Evolutionary conservation across 2,888 invertebrate species (phyloP).

Genomic region (Polydrusus pterygomalis): DNA sequence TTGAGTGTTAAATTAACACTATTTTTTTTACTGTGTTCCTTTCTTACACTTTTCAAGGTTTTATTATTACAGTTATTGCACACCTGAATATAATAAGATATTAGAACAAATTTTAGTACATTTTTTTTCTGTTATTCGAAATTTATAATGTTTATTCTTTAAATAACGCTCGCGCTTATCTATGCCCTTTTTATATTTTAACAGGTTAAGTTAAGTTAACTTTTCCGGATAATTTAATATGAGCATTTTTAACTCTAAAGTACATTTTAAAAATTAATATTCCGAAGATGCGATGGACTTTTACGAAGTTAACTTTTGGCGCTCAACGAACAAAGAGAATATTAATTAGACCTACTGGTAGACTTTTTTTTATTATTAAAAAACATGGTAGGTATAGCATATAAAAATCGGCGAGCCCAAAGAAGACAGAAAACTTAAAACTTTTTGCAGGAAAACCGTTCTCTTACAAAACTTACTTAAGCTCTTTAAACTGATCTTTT

Average conservation of each 20-base stretch:
- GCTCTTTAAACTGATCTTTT: too few species aligned
- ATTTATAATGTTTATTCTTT: too few species aligned
- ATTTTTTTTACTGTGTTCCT: too few species aligned
- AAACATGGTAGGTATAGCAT: not conserved
- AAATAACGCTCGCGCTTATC: too few species aligned
- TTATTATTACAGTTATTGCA: too few species aligned
- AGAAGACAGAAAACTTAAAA: not conserved
- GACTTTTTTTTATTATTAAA: constrained; percentile 7
- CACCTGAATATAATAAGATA: too few species aligned
- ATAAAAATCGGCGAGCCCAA: not conserved
- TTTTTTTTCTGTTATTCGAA: too few species aligned
- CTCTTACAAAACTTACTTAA: not conserved
- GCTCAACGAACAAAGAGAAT: constrained; percentile 13
- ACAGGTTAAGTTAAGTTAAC: too few species aligned
- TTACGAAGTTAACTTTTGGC: not conserved
- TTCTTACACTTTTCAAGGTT: too few species aligned
- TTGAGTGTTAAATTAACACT: too few species aligned
- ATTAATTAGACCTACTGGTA: constrained; percentile 4
- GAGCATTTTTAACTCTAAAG: not conserved
- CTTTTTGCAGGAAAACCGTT: not conserved
- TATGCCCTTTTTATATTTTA: too few species aligned
- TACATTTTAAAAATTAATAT: constrained; percentile 8
- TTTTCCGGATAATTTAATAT: not conserved
- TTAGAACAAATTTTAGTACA: too few species aligned
- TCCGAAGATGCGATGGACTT: not conserved